Base-by-base conservation (phyloP, 2,113 vertebrate genomes). In the Oreochromis spilurus region DNA sequence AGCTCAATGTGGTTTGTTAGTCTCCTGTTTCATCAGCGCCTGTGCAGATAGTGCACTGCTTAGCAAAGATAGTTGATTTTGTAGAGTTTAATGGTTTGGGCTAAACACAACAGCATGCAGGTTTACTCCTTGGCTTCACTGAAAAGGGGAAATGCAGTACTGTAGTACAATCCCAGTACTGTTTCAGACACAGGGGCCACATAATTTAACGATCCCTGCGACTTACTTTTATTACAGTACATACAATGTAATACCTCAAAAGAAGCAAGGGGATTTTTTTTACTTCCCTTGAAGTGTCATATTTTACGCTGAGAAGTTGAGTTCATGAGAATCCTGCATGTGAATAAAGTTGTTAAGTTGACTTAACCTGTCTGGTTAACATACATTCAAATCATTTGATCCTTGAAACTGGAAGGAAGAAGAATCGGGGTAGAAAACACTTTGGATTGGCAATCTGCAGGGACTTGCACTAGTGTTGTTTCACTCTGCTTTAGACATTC, bases 1-100 rank as follows among this genome's bases (percentile, higher is more conserved):
- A 58, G 24, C 14, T 34, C 12, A 2, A 8, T 54, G 48, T 13
- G n/a, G n/a, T 53, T 17, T 24, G 9, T 57, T 55, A 14, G 24
- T 62, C 82, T 88, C 70, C 2, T 16, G 62, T 90, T 89, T 87
- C 81, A 78, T 48, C 38, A 87, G 54, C 45, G 83, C 84, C 52
- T 82, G 57, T 43, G 40, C 54, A 24, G 54, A 84, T 26, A 84
- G n/a, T 26, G 10, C 6, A 70, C n/a, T 11, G 26, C 45, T 81
- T 62, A 65, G 31, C 38, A 84, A 50, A 67, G 79, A 17, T 34
- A 43, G 16, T 29, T 45, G 26, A 2, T 52, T 9, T 48, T 52
- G 17, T 34, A 31, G 7, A 65, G 82, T 79, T 81, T 19, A 11
- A 38, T 54, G 48, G 52, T 24, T 79, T 58, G 26, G 8, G 17